Conservation (phyloP, 2,888 invertebrate species). For the Ormyrus labotus region DNA sequence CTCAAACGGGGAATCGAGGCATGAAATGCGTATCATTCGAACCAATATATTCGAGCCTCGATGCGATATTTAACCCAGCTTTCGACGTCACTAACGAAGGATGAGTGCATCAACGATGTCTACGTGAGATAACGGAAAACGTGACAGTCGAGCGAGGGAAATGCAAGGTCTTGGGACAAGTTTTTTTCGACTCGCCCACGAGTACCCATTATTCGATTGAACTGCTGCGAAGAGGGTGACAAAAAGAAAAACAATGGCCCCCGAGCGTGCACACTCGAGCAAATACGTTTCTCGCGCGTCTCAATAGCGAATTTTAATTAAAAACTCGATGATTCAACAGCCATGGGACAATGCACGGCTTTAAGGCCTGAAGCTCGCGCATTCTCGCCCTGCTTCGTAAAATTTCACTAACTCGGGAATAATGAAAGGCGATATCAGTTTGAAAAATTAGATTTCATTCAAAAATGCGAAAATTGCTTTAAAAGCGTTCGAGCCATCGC, state of each 20-base stretch:
- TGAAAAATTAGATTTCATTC: not conserved
- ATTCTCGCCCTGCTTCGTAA: not conserved
- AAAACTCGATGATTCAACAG: conserved; percentile 11
- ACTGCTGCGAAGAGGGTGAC: not conserved
- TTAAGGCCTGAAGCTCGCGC: not conserved
- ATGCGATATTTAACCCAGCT: conserved; percentile 39
- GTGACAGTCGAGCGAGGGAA: conserved; percentile 22
- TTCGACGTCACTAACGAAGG: conserved; percentile 38
- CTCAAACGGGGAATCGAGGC: conserved; percentile 22
- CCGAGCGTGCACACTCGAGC: not conserved
- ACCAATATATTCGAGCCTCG: conserved; percentile 1
- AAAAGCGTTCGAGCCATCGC: not conserved
- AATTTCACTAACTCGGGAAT: not conserved
- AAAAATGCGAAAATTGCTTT: not conserved
- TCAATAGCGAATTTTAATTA: conserved; percentile 14
- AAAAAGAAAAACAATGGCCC: conserved; percentile 4
- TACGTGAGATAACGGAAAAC: conserved; percentile 28
- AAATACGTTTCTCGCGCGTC: not conserved
- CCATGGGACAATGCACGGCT: not conserved
- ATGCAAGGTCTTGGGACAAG: conserved; percentile 16
- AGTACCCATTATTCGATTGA: conserved; percentile 15
- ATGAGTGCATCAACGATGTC: conserved; percentile 28
- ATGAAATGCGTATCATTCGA: conserved; percentile 16
- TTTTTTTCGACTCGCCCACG: conserved; percentile 8
- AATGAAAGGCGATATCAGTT: not conserved